Evolutionary conservation across 2,113 vertebrate genomes (phyloP), one percentile per base, ranked within the genome.

Genomic region (Hippocampus mohnikei): DNA sequence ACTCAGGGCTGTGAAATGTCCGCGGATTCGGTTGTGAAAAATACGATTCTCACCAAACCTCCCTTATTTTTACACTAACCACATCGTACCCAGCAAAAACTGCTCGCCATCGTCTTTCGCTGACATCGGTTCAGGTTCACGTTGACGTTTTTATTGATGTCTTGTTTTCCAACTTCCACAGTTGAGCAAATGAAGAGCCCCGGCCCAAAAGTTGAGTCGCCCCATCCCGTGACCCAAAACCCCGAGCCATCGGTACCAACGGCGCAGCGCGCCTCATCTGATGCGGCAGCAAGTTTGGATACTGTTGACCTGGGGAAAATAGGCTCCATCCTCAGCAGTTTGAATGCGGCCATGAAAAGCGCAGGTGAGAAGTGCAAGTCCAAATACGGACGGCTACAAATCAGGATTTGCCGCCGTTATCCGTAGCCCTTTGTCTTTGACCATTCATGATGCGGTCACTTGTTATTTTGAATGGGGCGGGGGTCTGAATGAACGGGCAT

Each of bases 291-390:
- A 0, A 91, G 92, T 76, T 78, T 96, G 65, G 93, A 94, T 81
- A 93, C 91, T 11, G 94, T 98, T 64, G 95, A 98, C 87, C 86
- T 98, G 83, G 92, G 93, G 41, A 98, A 98, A 90, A 98, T 98
- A 83, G 95, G 94, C 86, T 97, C 96, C 84, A 96, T 98, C 68
- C 94, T 98, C 29, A 98, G 93, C 92, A 98, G 94, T 71, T 80
- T 98, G 48, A 95, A 93, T 0, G 95, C 95, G 0, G 95, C 92
- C n/a, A 94, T 95, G 91, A 98, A 98, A 81, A 96, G 85, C 66
- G 93, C 95, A 84, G 96, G 96, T 97, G 91, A 93, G 95, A 70
- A 20, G 21, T 56, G 11, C n/a, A 56, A 29, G 7, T 18, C 21
- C 7, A 1, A 3, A n/a, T 53, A 10, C 8, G 9, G 8, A 53